Evolutionary conservation across 2,797 vertebrate species (phyloP), one percentile per base, ranked within the genome.

Genomic region (Chelmon rostratus): DNA sequence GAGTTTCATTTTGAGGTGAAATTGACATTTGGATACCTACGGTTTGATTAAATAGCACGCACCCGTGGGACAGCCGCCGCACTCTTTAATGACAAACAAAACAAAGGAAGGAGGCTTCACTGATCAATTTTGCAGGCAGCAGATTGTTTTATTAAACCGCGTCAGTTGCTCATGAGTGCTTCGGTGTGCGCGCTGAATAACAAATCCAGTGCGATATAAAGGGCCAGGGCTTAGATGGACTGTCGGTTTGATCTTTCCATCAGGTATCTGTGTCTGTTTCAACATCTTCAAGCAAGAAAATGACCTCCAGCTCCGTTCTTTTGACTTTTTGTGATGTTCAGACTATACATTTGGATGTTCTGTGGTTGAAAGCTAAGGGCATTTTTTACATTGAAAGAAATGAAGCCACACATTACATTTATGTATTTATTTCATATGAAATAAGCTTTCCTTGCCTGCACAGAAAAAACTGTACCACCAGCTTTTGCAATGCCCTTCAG

Each of bases 1-100:
- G 70, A 67, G 59, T 79, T 86, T 85, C 56, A 81, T 75, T 86
- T 81, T 68, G 40, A 70, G 64, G 70, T 79, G 64, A 83, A 68
- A 84, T 76, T 85, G 81, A 73, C 64, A 49, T 79, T 84, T 79
- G 56, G 68, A 79, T 65, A 35, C 67, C 59, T 62, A 19, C 21
- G 5, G 25, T 76, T 73, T 81, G 73, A 82, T 49, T 88, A 79
- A 89, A 84, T 67, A 63, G 37, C 8, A 18, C 59, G 49, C 38
- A 23, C n/a, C 50, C 2, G 25, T 13, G 42, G 33, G 82, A 74
- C 73, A 62, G 62, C 68, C 71, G 69, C 46, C 31, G 1, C 50
- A 28, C 47, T 58, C 65, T 79, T 79, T 73, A 83, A 78, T 82
- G 69, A 68, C 70, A 82, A 73, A 75, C 75, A 56, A 70, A 83